Conservation (phyloP, 2,113 vertebrate genomes). For the Octodon degus region DNA sequence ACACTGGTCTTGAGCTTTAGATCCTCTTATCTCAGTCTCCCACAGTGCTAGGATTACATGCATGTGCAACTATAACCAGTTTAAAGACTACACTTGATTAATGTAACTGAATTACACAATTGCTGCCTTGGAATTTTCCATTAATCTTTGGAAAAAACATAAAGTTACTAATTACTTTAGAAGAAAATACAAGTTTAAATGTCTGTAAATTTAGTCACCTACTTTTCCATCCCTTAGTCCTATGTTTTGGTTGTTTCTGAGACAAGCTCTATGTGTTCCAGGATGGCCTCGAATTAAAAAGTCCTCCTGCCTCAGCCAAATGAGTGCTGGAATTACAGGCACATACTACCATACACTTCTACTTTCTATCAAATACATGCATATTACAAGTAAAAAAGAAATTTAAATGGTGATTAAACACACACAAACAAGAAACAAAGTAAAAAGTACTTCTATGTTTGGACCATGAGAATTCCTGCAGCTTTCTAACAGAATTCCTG, state of each 20-base stretch:
- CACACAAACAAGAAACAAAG: constrained; percentile 43
- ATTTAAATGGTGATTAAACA: constrained; percentile 25
- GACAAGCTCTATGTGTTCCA: neutral
- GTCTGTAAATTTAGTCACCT: constrained; percentile 17
- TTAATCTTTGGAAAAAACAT: constrained; percentile 22
- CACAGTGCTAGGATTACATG: neutral
- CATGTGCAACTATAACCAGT: neutral
- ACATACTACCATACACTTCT: neutral
- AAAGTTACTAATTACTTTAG: constrained; percentile 14
- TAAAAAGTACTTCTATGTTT: neutral
- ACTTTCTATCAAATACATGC: constrained; percentile 60
- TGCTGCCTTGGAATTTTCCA: constrained; percentile 48
- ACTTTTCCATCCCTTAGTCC: neutral
- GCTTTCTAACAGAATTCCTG: constrained; percentile 22
- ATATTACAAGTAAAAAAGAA: constrained; percentile 39
- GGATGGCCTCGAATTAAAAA: neutral
- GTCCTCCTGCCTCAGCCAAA: neutral
- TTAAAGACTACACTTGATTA: constrained; percentile 5
- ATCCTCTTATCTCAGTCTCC: neutral
- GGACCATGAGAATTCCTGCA: constrained; percentile 20
- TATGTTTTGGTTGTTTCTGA: constrained; percentile 23
- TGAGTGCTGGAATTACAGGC: neutral
- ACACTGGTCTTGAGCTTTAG: neutral
- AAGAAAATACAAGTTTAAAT: constrained; percentile 29
- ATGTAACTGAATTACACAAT: constrained; percentile 48